These are phyloP conservation scores for Ypsolopha scabrella DNA, from an alignment of 2,888 invertebrate species.

Conservation along the genomic window DNA sequence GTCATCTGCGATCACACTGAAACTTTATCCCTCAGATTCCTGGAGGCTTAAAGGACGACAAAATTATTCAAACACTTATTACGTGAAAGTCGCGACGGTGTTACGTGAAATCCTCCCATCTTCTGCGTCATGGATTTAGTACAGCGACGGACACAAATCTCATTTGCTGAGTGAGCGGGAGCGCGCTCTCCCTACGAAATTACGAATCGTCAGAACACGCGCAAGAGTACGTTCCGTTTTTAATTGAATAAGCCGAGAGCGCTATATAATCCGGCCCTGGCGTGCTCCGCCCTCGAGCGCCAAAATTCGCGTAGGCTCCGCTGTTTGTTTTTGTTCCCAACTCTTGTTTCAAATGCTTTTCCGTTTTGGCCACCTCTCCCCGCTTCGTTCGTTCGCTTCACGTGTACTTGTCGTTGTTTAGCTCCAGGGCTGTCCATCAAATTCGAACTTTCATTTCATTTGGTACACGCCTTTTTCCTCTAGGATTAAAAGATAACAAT, in stretches of 20 bases:
- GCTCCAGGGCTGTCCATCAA: background rate
- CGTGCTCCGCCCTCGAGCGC: constrained; percentile 26
- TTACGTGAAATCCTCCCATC: constrained; percentile 5
- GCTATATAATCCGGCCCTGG: constrained; percentile 40
- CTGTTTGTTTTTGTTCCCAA: constrained; percentile 37
- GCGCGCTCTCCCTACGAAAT: constrained; percentile 27
- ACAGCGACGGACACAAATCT: constrained; percentile 24
- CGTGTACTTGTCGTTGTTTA: constrained; percentile 7
- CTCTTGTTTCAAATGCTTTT: constrained; percentile 26
- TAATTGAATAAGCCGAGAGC: constrained; percentile 55
- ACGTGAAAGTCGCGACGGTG: background rate
- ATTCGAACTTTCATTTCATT: background rate
- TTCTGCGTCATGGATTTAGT: background rate
- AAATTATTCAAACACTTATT: constrained; percentile 8
- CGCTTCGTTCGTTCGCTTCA: constrained; percentile 14
- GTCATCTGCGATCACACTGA: constrained; percentile 1
- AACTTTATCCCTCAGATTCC: background rate
- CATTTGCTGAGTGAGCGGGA: constrained; percentile 23
- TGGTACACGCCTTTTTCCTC: too few relatives aligned
- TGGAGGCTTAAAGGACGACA: constrained; percentile 4
- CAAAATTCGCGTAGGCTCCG: constrained; percentile 29
- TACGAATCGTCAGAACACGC: constrained; percentile 32
- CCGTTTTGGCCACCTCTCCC: constrained; percentile 20
- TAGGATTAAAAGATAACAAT: too few relatives aligned
- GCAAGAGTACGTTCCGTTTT: constrained; percentile 37